phyloP scores from a whole-genome alignment of 92 coral and sea anemone species.

The Porites rus region DNA sequence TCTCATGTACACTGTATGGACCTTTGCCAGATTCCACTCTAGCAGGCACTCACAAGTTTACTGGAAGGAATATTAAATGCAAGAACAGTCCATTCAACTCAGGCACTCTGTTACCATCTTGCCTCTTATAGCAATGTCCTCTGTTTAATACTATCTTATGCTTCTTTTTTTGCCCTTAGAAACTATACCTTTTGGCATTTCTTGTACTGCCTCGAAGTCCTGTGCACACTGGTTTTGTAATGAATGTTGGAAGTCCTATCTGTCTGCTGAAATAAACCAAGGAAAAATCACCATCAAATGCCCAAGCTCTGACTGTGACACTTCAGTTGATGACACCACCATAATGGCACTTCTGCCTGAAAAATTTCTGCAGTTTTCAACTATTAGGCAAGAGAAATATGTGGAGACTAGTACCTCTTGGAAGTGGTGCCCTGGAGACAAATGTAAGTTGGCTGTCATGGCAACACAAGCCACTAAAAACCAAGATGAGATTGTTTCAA shows the following conservation, averaged over 20 bases:
- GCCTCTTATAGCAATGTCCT: background rate
- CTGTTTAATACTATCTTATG: background rate
- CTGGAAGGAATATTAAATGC: no score
- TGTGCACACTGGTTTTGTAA: constrained; percentile 71
- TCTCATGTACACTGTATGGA: no score
- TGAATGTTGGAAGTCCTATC: constrained; percentile 61
- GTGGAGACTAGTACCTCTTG: constrained; percentile 49
- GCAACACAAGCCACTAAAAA: constrained; percentile 3
- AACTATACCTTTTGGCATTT: background rate
- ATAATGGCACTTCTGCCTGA: constrained; percentile 54
- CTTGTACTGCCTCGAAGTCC: constrained; percentile 35
- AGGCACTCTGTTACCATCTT: background rate
- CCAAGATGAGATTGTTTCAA: background rate
- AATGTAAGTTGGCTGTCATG: constrained; percentile 58
- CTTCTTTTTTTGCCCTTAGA: background rate
- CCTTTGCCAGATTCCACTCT: no score
- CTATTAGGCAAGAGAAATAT: constrained; percentile 49
- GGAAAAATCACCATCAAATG: constrained; percentile 46
- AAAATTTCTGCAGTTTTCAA: constrained; percentile 31
- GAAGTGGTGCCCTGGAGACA: constrained; percentile 79
- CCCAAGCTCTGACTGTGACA: constrained; percentile 49
- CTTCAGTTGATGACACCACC: constrained; percentile 54
- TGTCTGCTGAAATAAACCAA: constrained; percentile 38
- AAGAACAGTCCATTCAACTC: background rate
- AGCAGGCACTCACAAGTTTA: no score